Evolutionary conservation across 2,113 vertebrate genomes (phyloP), one percentile per base, ranked within the genome.

Genomic region (Hydrochoerus hydrochaeris): DNA sequence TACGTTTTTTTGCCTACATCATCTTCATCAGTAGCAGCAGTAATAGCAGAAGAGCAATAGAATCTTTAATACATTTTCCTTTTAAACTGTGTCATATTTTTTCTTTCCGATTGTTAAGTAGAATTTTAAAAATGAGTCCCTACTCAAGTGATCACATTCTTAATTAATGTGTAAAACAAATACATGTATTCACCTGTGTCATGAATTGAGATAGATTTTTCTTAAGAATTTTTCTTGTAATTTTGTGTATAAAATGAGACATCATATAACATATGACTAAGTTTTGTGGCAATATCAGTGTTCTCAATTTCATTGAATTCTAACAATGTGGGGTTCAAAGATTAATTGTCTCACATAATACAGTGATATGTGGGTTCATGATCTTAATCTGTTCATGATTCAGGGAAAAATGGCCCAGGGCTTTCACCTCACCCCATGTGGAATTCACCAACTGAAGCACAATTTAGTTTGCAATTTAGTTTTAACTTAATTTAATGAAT

Each of bases 271-370:
- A n/a, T 6, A 83, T 3, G 19, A 73, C 26, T n/a, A 60, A 14
- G 5, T n/a, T 95, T 46, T 85, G 2, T 86, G 94, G 96, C 41
- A 60, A 97, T 67, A 65, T 96, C 65, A 85, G 96, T 60, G 49
- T 94, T 19, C 73, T 41, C 84, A 87, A 69, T 96, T 44, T 94
- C 17, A 10, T 97, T 98, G 78, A 90, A 26, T 38, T 96, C 93
- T 93, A 93, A 78, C 35, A 80, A 97, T 97, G 81, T 81, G 91
- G 83, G 85, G 52, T 91, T 92, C 85, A 90, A 65, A 82, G 78
- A 63, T 44, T 90, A 62, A 90, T 95, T 97, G 49, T 16, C 87
- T 97, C 73, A 13, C 3, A 19, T 69, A 69, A 69, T 69, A 69
- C 16, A 7, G 14, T 69, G 16, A 5, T 69, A n/a, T 7, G 6